phyloP scores from a whole-genome alignment of 2,113 vertebrate species.

The Puntigrus tetrazona region DNA sequence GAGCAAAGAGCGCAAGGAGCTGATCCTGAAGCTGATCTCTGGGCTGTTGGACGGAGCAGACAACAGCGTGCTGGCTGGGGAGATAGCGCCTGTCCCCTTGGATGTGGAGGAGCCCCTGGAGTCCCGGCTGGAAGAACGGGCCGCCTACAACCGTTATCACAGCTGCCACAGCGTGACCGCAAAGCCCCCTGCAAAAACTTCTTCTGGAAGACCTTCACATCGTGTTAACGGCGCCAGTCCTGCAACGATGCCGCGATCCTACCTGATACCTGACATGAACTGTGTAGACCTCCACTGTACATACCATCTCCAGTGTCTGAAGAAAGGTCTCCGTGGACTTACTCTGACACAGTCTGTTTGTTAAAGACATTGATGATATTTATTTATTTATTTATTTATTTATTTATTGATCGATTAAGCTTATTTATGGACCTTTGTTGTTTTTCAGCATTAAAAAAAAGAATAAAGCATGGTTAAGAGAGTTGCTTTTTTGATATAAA shows the following conservation, averaged over 20 bases:
- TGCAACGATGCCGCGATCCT: constrained; percentile 6
- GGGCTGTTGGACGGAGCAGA: constrained; percentile 79
- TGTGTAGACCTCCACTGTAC: constrained; percentile 74
- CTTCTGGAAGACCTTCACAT: constrained; percentile 96
- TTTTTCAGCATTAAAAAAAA: constrained; percentile 62
- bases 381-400: constrained; percentile 72
- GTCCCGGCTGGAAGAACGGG: constrained; percentile 78
- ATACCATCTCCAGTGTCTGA: constrained; percentile 67
- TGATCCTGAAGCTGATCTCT: constrained; percentile 83
- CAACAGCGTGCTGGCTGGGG: constrained; percentile 66
- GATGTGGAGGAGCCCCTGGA: constrained; percentile 76
- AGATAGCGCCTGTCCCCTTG: constrained; percentile 48
- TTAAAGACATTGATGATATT: constrained; percentile 67
- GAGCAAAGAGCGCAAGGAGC: constrained; percentile 78
- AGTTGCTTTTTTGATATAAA: constrained; percentile 59
- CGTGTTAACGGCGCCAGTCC: constrained; percentile 76
- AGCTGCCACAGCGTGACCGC: constrained; percentile 83
- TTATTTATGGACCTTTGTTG: constrained; percentile 51
- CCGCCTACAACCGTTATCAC: constrained; percentile 75
- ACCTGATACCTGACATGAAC: constrained; percentile 65
- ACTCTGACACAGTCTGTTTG: constrained; percentile 70
- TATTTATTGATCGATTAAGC: constrained; percentile 53
- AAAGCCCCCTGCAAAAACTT: constrained; percentile 91
- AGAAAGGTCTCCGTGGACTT: constrained; percentile 71
- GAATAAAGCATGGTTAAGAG: constrained; percentile 82